Evolutionary conservation across 2,113 vertebrate species (phyloP).

Genomic region (Eulemur macaco): DNA sequence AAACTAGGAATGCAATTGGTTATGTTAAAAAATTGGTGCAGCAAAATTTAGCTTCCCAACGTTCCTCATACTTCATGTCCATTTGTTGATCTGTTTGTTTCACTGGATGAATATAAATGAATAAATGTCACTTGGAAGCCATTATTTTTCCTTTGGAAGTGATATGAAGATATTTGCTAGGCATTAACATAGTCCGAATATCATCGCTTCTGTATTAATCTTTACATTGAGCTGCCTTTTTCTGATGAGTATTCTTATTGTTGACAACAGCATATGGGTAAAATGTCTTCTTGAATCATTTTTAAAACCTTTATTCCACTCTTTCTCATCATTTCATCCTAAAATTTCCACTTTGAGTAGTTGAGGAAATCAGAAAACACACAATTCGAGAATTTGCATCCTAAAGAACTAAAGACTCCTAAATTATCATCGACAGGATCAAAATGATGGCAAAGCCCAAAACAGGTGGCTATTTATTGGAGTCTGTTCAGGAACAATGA

Average conservation of each 20-base stretch:
- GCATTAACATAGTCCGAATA: background rate
- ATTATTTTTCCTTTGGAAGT: background rate
- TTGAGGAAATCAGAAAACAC: background rate
- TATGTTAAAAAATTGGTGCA: background rate
- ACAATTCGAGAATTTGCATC: background rate
- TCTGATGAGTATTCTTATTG: background rate
- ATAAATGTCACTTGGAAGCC: background rate
- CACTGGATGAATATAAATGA: constrained; percentile 36
- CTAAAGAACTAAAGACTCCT: background rate
- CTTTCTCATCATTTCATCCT: background rate
- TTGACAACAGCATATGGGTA: background rate
- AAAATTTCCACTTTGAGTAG: background rate
- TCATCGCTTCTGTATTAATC: background rate
- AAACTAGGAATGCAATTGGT: background rate
- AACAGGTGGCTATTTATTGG: background rate
- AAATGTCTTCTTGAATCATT: background rate
- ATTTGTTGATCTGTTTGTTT: constrained; percentile 60
- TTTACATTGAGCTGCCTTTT: background rate
- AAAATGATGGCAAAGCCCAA: background rate
- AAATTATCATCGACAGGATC: background rate
- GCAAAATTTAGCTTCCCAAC: background rate
- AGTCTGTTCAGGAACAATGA: background rate
- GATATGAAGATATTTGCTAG: background rate
- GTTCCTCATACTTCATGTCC: background rate
- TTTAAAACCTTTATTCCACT: background rate